Conservation (phyloP, 1,140 invertebrate genomes). For the Sinella curviseta region DNA sequence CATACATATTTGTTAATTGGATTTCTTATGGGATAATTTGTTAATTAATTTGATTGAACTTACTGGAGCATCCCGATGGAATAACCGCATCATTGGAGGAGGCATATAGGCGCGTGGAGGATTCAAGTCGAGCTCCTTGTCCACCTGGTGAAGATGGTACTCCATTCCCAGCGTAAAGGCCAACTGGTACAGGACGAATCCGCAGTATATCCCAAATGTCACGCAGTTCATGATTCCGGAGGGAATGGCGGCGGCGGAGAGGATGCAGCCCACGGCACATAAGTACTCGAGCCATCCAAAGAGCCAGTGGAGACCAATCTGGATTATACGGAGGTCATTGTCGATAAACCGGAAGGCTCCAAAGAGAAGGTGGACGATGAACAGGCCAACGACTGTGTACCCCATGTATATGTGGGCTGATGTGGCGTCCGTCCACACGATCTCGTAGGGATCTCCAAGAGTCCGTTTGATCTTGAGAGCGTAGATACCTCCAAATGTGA, state of each 20-base stretch:
- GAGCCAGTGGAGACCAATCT: slow-evolving; percentile 11
- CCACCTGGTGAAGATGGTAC: not conserved
- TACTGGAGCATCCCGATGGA: slow-evolving; percentile 32
- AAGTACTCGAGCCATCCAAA: slow-evolving; percentile 30
- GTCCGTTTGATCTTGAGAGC: not conserved
- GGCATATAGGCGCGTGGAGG: not conserved
- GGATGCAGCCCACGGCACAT: not conserved
- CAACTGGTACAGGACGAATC: not conserved
- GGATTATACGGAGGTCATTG: not conserved
- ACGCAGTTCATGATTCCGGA: not conserved
- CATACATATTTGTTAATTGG: not conserved
- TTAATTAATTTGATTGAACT: not conserved
- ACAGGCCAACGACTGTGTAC: not conserved
- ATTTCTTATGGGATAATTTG: not conserved
- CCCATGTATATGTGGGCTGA: not conserved
- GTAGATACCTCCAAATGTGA: slow-evolving; percentile 25
- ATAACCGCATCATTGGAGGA: slow-evolving; percentile 19
- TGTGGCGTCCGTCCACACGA: not conserved
- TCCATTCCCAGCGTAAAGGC: not conserved
- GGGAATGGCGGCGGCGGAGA: not conserved
- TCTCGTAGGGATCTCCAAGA: not conserved
- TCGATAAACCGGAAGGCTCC: not conserved
- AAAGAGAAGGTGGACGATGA: not conserved
- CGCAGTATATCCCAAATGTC: not conserved
- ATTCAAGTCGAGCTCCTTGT: not conserved